Percentiles rank a stretch among this genome's conserved stretches.
These are phyloP conservation scores for Cosmia trapezina DNA, from an alignment of 2,888 invertebrate species.

Conservation along the genomic window DNA sequence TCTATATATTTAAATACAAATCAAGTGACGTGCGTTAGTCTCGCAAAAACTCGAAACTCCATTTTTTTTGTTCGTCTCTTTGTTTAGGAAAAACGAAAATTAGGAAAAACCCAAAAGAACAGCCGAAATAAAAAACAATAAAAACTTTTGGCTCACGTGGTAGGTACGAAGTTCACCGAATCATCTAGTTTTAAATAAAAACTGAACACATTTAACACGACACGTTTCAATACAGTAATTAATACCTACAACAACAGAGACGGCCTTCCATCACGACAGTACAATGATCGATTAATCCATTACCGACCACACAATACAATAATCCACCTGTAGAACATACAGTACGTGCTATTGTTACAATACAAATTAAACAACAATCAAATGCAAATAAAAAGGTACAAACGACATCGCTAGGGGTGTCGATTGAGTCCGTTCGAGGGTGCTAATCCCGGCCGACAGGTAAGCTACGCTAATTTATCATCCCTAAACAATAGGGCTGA, in stretches of 20 bases:
- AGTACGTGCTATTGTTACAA: constrained; percentile 73
- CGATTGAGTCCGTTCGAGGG: constrained; percentile 79
- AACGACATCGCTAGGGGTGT: constrained; percentile 78
- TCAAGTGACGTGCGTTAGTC: too few species aligned
- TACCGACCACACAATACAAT: constrained; percentile 30
- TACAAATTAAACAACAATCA: constrained; percentile 85
- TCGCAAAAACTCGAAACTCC: too few species aligned
- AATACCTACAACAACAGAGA: constrained; percentile 1
- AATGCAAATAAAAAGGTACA: constrained; percentile 85
- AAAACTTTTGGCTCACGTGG: too few species aligned
- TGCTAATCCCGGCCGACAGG: constrained; percentile 87
- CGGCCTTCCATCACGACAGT: constrained; percentile 24
- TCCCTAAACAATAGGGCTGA: constrained; percentile 86
- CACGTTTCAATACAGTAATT: constrained; percentile 6
- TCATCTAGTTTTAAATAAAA: too few species aligned
- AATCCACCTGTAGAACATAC: constrained; percentile 52
- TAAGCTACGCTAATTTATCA: constrained; percentile 89
- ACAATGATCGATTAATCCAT: constrained; percentile 49
- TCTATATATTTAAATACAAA: too few species aligned
- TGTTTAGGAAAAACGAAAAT: too few species aligned
- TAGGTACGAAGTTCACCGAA: too few species aligned
- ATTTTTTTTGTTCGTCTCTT: too few species aligned
- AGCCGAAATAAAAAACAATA: too few species aligned
- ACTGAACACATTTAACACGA: too few species aligned
- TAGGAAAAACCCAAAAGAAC: too few species aligned